Conservation (phyloP, 1,140 invertebrate genomes). For the Diorhabda elongata region DNA sequence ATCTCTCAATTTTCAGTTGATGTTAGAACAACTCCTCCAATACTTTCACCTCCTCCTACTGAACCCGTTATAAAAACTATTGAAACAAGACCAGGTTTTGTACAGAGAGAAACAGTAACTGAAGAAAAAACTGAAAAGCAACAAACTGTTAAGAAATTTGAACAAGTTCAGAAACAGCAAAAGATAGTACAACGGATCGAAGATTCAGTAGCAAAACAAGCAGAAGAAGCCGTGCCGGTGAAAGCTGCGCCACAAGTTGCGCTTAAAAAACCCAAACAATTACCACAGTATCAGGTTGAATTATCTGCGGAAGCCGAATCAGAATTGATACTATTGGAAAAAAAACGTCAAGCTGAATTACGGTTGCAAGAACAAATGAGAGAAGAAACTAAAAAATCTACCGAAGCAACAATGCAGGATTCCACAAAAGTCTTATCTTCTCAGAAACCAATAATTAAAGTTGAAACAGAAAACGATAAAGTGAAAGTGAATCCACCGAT, state of each 20-base stretch:
- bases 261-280: slow-evolving; percentile 53
- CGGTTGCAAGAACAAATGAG: slow-evolving; percentile 27
- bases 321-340: slow-evolving; percentile 33
- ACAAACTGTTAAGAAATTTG: slow-evolving; percentile 18
- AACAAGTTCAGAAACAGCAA: slow-evolving; percentile 13
- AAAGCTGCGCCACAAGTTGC: slow-evolving; percentile 44
- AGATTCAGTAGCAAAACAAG: slow-evolving; percentile 31
- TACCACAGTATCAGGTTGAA: slow-evolving; percentile 40
- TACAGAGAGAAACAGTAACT: slow-evolving; percentile 28
- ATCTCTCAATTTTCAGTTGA: slow-evolving; percentile 36
- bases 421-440: slow-evolving; percentile 13
- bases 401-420: slow-evolving; percentile 10
- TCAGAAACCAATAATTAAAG: slow-evolving; percentile 31
- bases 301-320: slow-evolving; percentile 34
- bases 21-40: slow-evolving; percentile 35
- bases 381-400: slow-evolving; percentile 5
- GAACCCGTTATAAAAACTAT: slow-evolving; percentile 26
- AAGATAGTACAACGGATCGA: slow-evolving; percentile 2
- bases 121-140: slow-evolving; percentile 22
- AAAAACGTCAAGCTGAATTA: slow-evolving; percentile 26
- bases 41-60: slow-evolving; percentile 24
- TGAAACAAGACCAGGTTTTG: slow-evolving; percentile 21
- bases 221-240: slow-evolving; percentile 34
- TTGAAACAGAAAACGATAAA: slow-evolving; percentile 23
- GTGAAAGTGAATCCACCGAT: slow-evolving; percentile 48